Percentiles rank a stretch among this genome's conserved stretches.
Conservation (phyloP, 2,113 vertebrate genomes). For the Calonectris borealis region DNA sequence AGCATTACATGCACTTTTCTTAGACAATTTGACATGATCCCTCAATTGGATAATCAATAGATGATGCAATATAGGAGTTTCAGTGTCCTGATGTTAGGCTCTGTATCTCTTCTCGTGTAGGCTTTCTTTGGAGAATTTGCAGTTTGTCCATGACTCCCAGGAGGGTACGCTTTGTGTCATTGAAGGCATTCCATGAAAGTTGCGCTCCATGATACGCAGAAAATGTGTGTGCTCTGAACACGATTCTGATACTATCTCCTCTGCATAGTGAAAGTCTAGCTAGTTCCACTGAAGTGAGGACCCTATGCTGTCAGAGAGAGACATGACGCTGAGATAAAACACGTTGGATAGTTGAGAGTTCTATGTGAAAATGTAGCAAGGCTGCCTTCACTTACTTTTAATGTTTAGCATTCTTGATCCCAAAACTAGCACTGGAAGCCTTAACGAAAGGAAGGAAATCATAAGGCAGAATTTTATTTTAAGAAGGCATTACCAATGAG, state of each 20-base stretch:
- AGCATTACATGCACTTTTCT: neutral
- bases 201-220: neutral
- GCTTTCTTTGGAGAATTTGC: neutral
- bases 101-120: neutral
- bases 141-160: neutral
- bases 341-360: neutral
- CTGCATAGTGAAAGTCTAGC: neutral
- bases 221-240: neutral
- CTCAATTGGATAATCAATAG: neutral
- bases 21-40: neutral
- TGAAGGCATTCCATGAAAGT: neutral
- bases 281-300: neutral
- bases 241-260: rapidly evolving
- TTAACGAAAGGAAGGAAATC: neutral
- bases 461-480: neutral
- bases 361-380: neutral
- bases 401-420: neutral
- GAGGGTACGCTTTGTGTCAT: neutral
- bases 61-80: neutral
- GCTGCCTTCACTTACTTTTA: neutral
- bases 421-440: neutral
- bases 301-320: neutral
- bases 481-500: neutral
- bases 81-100: neutral
- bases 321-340: neutral